Percentiles rank a stretch among this genome's conserved stretches.
Conservation (phyloP, 2,888 invertebrate species). For the Xestoiulus laeticollis region DNA sequence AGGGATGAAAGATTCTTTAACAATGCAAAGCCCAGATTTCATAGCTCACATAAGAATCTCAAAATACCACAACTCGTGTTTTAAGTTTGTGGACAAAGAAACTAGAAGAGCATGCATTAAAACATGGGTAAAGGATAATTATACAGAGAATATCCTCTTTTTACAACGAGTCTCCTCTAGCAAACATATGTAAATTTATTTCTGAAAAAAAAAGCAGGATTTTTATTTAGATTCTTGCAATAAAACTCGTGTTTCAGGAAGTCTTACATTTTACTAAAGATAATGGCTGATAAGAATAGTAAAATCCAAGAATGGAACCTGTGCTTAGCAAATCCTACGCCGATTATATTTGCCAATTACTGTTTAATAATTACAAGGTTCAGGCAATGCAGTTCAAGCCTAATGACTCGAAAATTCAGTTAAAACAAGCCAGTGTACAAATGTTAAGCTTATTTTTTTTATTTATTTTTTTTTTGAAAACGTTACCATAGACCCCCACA, state of each 20-base stretch:
- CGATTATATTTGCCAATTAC: neutral
- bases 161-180: too few relatives aligned
- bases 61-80: neutral
- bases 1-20: neutral
- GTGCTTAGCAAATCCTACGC: neutral
- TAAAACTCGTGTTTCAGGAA: neutral
- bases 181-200: neutral
- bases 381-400: neutral
- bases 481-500: neutral
- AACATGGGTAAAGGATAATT: neutral
- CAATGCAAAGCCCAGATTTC: neutral
- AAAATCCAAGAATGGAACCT: neutral
- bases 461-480: too few relatives aligned
- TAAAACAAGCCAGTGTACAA: neutral
- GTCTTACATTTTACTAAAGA: neutral
- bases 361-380: neutral
- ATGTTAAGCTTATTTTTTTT: neutral
- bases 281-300: neutral
- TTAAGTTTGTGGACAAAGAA: neutral
- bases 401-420: constrained; percentile 17
- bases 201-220: neutral
- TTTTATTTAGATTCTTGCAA: neutral
- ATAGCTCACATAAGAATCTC: neutral
- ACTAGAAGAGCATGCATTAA: neutral
- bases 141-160: neutral